Base-by-base conservation (phyloP, 2,888 invertebrate genomes). In the Biston stratarius region DNA sequence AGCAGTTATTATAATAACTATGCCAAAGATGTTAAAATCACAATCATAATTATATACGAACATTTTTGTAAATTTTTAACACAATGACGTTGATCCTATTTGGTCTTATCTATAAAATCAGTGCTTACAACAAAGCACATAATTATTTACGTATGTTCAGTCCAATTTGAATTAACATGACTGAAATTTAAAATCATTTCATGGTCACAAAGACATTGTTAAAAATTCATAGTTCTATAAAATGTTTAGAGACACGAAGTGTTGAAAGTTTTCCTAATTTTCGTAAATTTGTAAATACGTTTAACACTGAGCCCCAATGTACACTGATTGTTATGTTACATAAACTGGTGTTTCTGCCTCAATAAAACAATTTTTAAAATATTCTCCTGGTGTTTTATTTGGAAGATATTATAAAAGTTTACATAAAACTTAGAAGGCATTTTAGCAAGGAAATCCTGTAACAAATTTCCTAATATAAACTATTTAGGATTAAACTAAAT, bases 361-460 rank as follows among this genome's bases (percentile, higher is more conserved):
- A 92, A 88, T 91, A 90, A 92, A 88, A 86, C 83, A 83, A 83
- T 88, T 89, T 87, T 84, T 84, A 84, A 81, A 86, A 76, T 72
- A 66, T 15, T 15, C 6, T 34, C 24, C 6, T n/a, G 40, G 14
- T 48, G 1, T 64, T 59, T 64, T 59, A 57, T 57, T 57, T n/a
- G 15, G 6, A n/a, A 48, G n/a, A 40, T 40, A 15, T 15, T 36
- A 5, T 47, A 2, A 24, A 47, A 45, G n/a, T 2, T 42, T 10
- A 42, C 42, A 42, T 42, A 42, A 42, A 42, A 8, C 8, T 12
- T 24, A 24, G 24, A 24, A 24, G 24, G 3, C 24, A 24, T 24
- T 24, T 24, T 24, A 24, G 24, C 3, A 24, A 24, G 3, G 1
- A 24, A 24, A 1, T 24, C 24, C 24, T 24, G 24, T 24, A 24